Evolutionary conservation across 2,888 invertebrate species (phyloP), one percentile per base, ranked within the genome.

Genomic region (Amiota communis): DNA sequence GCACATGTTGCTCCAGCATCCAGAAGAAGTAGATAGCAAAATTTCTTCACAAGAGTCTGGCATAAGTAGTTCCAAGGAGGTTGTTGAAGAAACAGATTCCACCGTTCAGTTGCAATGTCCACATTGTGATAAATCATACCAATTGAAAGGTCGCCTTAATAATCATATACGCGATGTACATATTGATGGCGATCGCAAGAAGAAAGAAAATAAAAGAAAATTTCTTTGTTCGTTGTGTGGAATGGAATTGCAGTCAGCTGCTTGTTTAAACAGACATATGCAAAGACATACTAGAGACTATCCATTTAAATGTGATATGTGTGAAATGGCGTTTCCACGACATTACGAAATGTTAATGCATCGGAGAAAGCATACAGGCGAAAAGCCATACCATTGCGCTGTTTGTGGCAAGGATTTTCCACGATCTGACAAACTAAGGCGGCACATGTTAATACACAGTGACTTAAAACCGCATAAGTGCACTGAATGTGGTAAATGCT

Each of bases 301-400:
- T 75, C 92, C 92, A 0, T 92, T 91, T 79, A 91, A 91, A 79
- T 92, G 92, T 76, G 92, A 92, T 79, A 91, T 91, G 72, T 92
- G 92, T 76, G 91, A 88, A 10, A 92, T 92, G 90, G 92, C 91
- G 17, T 92, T 92, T 74, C 92, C 92, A 1, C 46, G 92, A 75
- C 92, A 92, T 0, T 92, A 92, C 0, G 92, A 92, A 77, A 87
- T 92, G 63, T 91, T 91, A 63, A 91, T 93, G 1, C 93, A 93
- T 79, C 92, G 93, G 90, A 90, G 93, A 0, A 90, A 92, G 3
- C 93, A 93, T 79, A 93, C 93, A 0, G 93, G 93, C 1, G 92
- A 92, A 81, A 92, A 92, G 74, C 92, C 92, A 0, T 92, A 91
- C 81, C 92, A 92, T 79, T 93, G 92, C 78, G 92, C 92, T 75